Evolutionary conservation across 2,888 invertebrate genomes (phyloP), one percentile per base, ranked within the genome.

Genomic region (Carabus problematicus): DNA sequence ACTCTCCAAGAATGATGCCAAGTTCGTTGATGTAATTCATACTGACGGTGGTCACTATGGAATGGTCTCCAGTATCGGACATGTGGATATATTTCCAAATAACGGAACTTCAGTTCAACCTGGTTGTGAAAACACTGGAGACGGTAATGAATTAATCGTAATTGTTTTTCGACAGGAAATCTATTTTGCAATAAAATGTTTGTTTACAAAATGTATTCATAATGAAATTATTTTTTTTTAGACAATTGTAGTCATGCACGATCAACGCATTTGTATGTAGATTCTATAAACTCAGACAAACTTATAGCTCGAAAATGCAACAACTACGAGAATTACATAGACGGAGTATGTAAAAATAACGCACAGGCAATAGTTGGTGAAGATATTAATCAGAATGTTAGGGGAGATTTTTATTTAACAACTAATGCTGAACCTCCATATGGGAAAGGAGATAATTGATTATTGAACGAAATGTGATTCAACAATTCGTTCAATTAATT

Each of bases 1-100:
- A 70, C 79, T 89, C 0, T 81, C 85, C 70, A 82, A 83, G 42
- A 83, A 84, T 1, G 85, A 88, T 16, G 88, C 85, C 0, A 77
- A 82, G 3, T 86, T 87, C 74, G 88, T 88, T 0, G 88, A 88
- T 77, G 84, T 85, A 0, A 84, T 87, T 72, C 88, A 89, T 75
- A 88, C 88, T 7, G 87, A 87, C 71, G 84, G 77, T 86, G 9
- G 86, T 70, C 64, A 77, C 72, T 76, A 77, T 69, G 76, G 85
- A 1, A 84, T 85, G 0, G 84, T 82, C 0, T 79, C 82, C 39
- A 83, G 85, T 0, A 74, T 87, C 16, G 88, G 85, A 19, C 86
- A 86, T 70, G 82, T 82, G 0, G 88, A 88, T 74, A 87, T 88
- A 78, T 87, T 84, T 74, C 84, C 87, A 8, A 87, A 88, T 72